Evolutionary conservation across 1,140 invertebrate species (phyloP), one percentile per base, ranked within the genome.

Genomic region (Saccostrea glomerata): DNA sequence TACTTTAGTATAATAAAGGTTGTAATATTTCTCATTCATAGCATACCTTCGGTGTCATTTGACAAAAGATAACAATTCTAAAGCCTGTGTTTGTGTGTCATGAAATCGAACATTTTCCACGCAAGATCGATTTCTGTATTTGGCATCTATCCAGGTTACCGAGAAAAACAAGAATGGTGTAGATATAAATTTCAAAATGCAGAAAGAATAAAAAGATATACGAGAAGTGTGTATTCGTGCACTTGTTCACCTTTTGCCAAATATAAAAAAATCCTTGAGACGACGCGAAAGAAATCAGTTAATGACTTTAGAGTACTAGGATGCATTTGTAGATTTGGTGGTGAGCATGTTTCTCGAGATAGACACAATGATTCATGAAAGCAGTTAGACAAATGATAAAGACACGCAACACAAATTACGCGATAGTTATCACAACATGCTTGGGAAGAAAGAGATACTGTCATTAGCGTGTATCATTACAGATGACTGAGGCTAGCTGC

Each of bases 1-100:
- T 25, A 25, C 23, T 25, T 77, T 25, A 36, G 30, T 30, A 30
- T 77, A 30, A 36, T 77, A 36, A 77, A 30, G 13, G 30, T 77
- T 30, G 25, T 77, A 77, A 77, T 77, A 30, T 77, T 25, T 77
- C 25, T 77, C 70, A 77, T 77, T 77, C 70, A 77, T 77, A 36
- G 30, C 70, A 77, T 77, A 30, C 70, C 70, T 77, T 77, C 25
- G 25, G 17, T 20, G 47, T 6, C 9, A 47, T 47, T 47, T 47
- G 15, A 63, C 30, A 36, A 77, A 30, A 12, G 12, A 77, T 30
- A 36, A 25, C 70, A 5, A 36, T 20, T 5, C 58, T 63, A 36
- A 30, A 77, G 70, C 17, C 15, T 63, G 5, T 20, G 2, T 63
- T 17, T 63, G 15, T 20, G 12, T 77, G 25, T 23, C 25, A 77